These are phyloP conservation scores for Platysternon megacephalum DNA, from an alignment of 2,113 vertebrate species.

Conservation along the genomic window DNA sequence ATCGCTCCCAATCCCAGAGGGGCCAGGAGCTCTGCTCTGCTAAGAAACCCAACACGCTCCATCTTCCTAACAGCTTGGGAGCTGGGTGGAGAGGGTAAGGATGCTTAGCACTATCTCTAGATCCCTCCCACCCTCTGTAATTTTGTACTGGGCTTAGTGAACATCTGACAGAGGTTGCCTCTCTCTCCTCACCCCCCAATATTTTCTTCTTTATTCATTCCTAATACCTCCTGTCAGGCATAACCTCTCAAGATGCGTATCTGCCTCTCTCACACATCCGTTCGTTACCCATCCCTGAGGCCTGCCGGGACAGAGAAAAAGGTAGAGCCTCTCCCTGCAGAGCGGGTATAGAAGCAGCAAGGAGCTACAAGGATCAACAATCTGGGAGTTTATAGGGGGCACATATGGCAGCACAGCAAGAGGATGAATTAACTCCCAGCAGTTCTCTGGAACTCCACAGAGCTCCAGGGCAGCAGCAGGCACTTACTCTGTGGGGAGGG, in stretches of 20 bases:
- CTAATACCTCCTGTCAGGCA: neutral
- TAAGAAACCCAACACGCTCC: neutral
- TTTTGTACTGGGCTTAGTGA: neutral
- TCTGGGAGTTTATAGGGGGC: neutral
- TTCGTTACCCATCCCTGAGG: neutral
- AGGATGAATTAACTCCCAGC: neutral
- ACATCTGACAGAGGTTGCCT: neutral
- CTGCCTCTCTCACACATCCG: neutral
- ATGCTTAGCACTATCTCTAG: neutral
- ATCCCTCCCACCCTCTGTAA: neutral
- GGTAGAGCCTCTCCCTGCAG: neutral
- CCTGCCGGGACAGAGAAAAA: neutral
- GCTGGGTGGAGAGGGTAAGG: accelerated
- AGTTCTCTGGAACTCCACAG: neutral
- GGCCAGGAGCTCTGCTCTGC: neutral
- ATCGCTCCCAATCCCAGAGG: neutral
- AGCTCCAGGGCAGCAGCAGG: neutral
- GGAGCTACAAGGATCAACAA: neutral
- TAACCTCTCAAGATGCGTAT: neutral
- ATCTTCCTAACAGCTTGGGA: slow-evolving; percentile 13
- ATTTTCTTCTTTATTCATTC: neutral
- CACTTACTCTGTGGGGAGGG: neutral
- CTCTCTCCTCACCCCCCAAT: neutral
- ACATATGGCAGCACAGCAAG: neutral
- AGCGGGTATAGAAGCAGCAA: neutral